phyloP scores from a whole-genome alignment of 1,140 invertebrate species.

The Notospermus geniculatus region DNA sequence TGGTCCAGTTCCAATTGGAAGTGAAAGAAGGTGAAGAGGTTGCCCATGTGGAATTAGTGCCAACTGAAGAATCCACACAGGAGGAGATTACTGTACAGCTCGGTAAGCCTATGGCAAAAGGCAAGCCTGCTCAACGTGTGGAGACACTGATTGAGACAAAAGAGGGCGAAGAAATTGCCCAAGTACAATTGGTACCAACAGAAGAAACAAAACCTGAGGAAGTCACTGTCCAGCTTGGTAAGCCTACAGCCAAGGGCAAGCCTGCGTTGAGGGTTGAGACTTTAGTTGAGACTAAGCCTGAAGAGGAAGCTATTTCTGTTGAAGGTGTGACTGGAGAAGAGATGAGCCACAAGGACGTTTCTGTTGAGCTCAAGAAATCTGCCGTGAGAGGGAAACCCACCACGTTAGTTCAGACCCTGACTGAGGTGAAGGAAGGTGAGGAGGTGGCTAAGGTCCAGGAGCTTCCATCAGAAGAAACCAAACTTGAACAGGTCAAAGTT shows the following conservation, averaged over 20 bases:
- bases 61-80: constrained; percentile 20
- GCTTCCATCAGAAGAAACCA: constrained; percentile 2
- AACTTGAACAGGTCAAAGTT: constrained; percentile 10
- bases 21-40: too few relatives aligned
- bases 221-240: too few relatives aligned
- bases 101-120: background rate
- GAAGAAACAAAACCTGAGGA: too few relatives aligned
- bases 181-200: too few relatives aligned
- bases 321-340: constrained; percentile 6
- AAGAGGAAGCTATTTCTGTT: constrained; percentile 6
- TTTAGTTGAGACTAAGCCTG: too few relatives aligned
- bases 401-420: background rate
- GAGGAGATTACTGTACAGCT: background rate
- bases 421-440: constrained; percentile 5
- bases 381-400: background rate
- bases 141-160: too few relatives aligned
- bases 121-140: too few relatives aligned
- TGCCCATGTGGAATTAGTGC: too few relatives aligned
- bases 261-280: background rate
- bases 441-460: constrained; percentile 3
- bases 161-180: too few relatives aligned
- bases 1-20: too few relatives aligned
- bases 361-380: constrained; percentile 11
- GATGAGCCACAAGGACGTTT: constrained; percentile 5
- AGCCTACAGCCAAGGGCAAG: too few relatives aligned